Base-by-base conservation (phyloP, 1,140 invertebrate genomes). In the Drosophila nikananu region DNA sequence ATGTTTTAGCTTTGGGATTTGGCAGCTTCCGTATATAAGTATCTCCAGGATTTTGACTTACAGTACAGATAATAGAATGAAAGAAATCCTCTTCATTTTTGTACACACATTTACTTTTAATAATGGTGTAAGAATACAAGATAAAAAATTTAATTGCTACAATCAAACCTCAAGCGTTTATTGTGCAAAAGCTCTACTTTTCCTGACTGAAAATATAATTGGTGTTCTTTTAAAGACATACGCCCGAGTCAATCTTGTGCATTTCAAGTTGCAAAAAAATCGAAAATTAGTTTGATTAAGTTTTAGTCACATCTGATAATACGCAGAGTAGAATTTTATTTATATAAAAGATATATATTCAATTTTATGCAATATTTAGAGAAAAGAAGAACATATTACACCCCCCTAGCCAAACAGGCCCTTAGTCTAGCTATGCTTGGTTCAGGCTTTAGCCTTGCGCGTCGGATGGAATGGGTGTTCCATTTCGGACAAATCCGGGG, bases 401-500 rank as follows among this genome's bases (percentile, higher is more conserved):
- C 27, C 51, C 10, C 10, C 15, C 66, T 35, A 5, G 19, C 27
- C 46, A 21, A 60, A 42, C 41, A 35, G 17, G 12, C 9, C 41
- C 52, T 73, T 61, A 21, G 15, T 19, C 42, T 49, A 61, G 17
- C 32, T 23, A 39, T n/a, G 35, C 5, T 48, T 41, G 23, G 39
- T 42, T 52, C 46, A 91, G 35, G 68, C 60, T 59, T 87, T 92
- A 19, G 72, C 21, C 61, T 94, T 95, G 66, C 95, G 93, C 19
- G 95, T 92, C 23, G 96, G 96, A 94, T 96, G 95, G 71, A 96
- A 95, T n/a, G 96, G 96, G 93, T 96, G 96, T 39, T 94, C 93
- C 93, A 96, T 94, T 70, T 95, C 92, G 12, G 94, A 94, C 30
- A 96, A 81, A 93, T 96, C 95, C 5, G 96, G 96, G 12, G 95